These are phyloP conservation scores for Caranx ignobilis DNA, from an alignment of 2,113 vertebrate genomes.

Conservation along the genomic window DNA sequence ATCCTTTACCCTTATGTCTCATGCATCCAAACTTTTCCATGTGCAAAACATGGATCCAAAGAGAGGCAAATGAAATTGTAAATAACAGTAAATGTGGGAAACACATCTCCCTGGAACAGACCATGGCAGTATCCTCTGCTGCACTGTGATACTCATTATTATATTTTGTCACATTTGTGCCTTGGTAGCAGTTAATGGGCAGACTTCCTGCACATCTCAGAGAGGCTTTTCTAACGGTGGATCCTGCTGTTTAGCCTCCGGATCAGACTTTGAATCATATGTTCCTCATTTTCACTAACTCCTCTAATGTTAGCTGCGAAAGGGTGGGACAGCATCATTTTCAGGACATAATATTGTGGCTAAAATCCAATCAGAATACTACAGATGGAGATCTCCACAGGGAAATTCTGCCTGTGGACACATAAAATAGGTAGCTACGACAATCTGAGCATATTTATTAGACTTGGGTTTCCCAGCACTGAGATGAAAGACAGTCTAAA, in stretches of 20 bases:
- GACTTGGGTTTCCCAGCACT: constrained; percentile 2
- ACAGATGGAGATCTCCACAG: constrained; percentile 16
- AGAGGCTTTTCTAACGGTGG: not conserved
- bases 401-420: constrained; percentile 14
- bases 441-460: constrained; percentile 20
- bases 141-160: not conserved
- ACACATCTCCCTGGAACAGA: not conserved
- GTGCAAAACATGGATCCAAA: not conserved
- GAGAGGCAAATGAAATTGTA: not conserved
- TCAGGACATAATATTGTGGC: not conserved
- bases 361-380: constrained; percentile 16
- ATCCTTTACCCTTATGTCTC: not conserved
- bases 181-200: constrained; percentile 14
- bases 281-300: constrained; percentile 6
- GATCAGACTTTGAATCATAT: constrained; percentile 19
- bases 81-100: not conserved
- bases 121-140: not conserved
- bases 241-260: constrained; percentile 19
- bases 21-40: not conserved
- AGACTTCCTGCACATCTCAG: constrained; percentile 14
- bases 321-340: not conserved
- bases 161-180: constrained; percentile 5
- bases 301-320: not conserved
- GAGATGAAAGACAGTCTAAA: constrained; percentile 16
- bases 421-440: not conserved